These are phyloP conservation scores for Eonycteris spelaea DNA, from an alignment of 2,113 vertebrate species.

Conservation along the genomic window DNA sequence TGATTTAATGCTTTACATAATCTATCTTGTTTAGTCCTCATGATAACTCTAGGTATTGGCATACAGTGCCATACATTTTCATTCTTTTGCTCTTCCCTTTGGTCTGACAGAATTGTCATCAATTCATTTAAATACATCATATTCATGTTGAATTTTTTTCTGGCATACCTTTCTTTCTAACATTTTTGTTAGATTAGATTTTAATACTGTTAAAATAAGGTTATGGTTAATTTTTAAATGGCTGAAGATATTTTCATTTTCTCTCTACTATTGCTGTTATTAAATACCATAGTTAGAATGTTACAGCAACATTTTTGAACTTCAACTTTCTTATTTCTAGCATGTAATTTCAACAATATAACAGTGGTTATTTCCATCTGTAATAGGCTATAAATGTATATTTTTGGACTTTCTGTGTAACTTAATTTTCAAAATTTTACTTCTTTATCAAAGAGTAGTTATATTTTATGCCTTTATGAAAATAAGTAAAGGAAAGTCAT, in stretches of 20 bases:
- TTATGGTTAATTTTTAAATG: neutral
- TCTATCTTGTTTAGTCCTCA: neutral
- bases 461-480: constrained; percentile 5
- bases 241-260: neutral
- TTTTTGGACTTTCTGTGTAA: neutral
- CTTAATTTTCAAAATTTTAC: constrained; percentile 14
- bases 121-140: neutral
- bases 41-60: neutral
- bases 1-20: neutral
- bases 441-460: neutral
- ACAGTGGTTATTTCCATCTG: neutral
- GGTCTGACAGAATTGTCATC: neutral
- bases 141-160: neutral
- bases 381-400: neutral
- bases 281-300: neutral
- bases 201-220: neutral
- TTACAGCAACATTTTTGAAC: neutral
- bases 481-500: constrained; percentile 35
- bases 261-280: neutral
- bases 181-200: neutral
- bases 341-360: neutral
- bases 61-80: neutral
- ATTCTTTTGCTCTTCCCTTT: neutral
- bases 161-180: neutral
- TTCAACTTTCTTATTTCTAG: neutral